Evolutionary conservation across 1,140 invertebrate genomes (phyloP), one percentile per base, ranked within the genome.

Genomic region (Drosophila pallidifrons): DNA sequence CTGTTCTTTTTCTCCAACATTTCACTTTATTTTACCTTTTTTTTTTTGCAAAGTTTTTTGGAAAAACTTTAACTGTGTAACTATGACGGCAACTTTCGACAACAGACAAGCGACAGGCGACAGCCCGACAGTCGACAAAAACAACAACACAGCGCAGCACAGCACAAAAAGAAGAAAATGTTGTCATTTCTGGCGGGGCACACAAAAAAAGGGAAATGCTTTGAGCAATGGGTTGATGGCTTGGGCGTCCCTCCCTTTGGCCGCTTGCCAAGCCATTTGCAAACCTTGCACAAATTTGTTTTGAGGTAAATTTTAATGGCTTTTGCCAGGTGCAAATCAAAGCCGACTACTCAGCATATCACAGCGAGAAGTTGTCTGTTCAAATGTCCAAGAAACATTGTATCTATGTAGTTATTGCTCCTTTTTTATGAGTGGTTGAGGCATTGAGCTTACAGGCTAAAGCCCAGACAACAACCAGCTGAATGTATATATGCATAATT

Each of bases 81-180:
- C n/a, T 46, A 61, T 46, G 59, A 74, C 58, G 41, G 69, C 51
- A 43, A 59, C 46, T 58, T 43, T 43, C 65, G 59, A 63, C 71
- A 73, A 59, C 46, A 52, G 72, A 64, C 60, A 64, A 32, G n/a
- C 15, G 55, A 45, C 15, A 72, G 3, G 16, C 30, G 51, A 51
- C 69, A 69, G 8, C n/a, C 35, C 35, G 66, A 71, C 65, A 73
- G 77, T 38, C 69, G 82, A 86, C 82, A 86, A 58, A 70, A 60
- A 81, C 32, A 47, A 8, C 11, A 15, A 49, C 15, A 49, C 20
- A 49, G 6, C 5, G 3, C 20, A 32, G 35, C 35, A 8, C 35
- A 38, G 20, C 41, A 45, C 41, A 38, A 10, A 54, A 32, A 13
- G 13, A 20, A 55, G 2, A 8, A 55, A 55, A 60, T 73, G 43